Evolutionary conservation across 2,113 vertebrate species (phyloP), one percentile per base, ranked within the genome.

Genomic region (Antigone vipio): DNA sequence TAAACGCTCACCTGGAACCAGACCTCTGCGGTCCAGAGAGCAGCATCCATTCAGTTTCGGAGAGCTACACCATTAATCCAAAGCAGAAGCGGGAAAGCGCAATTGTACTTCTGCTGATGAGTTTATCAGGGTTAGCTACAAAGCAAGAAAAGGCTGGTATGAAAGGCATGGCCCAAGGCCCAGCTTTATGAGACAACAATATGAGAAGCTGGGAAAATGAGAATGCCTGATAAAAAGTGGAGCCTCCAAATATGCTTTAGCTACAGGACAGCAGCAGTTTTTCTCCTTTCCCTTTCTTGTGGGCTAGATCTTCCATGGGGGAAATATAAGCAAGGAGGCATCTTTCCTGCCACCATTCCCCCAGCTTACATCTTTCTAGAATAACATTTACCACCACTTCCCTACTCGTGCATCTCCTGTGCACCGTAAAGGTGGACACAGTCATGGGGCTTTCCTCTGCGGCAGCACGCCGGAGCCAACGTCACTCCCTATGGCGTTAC

Each of bases 161-260:
- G 69, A 89, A 93, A 95, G 83, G 71, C 82, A 93, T 88, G 59
- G 89, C 94, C 83, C 84, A 84, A 92, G 92, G 93, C 71, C 86
- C 75, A 69, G 66, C 90, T 90, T 93, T 94, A 72, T 87, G 67
- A 94, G 76, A 93, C 59, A 84, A 60, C 71, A 91, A 21, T 76
- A 95, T 75, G 81, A 78, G 91, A 82, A 96, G 83, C 78, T 12
- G 74, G 83, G 85, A 93, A 90, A 95, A 93, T 81, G 84, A 89
- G 68, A 89, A 82, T 4, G 47, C 44, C 53, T 92, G 88, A 92
- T 66, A 86, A 94, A 93, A 94, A 90, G 60, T 11, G 9, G 35
- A 93, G 52, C 64, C 58, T 84, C 76, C 29, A 92, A 86, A 89
- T 32, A 88, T 0, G 0, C n/a, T 86, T 90, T 30, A 86, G 83